These are phyloP conservation scores for Gymnosoma rotundatum DNA, from an alignment of 2,888 invertebrate species.

Conservation along the genomic window DNA sequence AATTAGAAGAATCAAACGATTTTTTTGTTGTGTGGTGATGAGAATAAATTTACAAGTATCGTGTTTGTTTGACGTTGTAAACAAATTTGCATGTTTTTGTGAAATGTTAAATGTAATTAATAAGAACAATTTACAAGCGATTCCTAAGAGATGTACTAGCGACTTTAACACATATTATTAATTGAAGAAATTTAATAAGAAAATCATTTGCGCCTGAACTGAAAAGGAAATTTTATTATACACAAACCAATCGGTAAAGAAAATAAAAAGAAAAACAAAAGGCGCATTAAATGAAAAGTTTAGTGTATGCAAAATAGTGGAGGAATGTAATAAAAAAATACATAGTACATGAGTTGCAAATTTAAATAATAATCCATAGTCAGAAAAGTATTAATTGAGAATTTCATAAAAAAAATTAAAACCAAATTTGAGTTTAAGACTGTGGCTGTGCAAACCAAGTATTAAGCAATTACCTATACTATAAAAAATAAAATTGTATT, in stretches of 20 bases:
- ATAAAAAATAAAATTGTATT: slow-evolving; percentile 26
- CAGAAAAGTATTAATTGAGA: slow-evolving; percentile 6
- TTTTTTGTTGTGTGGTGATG: slow-evolving; percentile 57
- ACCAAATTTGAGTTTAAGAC: slow-evolving; percentile 28
- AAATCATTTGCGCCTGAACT: slow-evolving; percentile 65
- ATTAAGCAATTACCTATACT: slow-evolving; percentile 1
- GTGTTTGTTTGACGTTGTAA: slow-evolving; percentile 54
- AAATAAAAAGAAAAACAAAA: slow-evolving; percentile 52
- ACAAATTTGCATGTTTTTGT: slow-evolving; percentile 68
- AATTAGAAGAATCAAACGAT: slow-evolving; percentile 60
- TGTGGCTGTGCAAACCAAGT: slow-evolving; percentile 24
- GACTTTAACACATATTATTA: slow-evolving; percentile 12
- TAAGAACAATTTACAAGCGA: slow-evolving; percentile 25
- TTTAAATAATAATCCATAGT: slow-evolving; percentile 3
- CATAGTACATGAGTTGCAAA: slow-evolving; percentile 37
- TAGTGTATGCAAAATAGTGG: slow-evolving; percentile 57
- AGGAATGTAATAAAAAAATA: slow-evolving; percentile 59
- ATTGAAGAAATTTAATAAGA: slow-evolving; percentile 24
- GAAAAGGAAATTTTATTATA: slow-evolving; percentile 63
- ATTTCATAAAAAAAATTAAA: slow-evolving; percentile 19
- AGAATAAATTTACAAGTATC: slow-evolving; percentile 56
- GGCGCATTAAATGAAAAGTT: slow-evolving; percentile 57
- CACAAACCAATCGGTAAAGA: slow-evolving; percentile 50
- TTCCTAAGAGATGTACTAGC: slow-evolving; percentile 23
- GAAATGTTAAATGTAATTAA: slow-evolving; percentile 48